Base-by-base conservation (phyloP, 1,140 invertebrate genomes). In the Diorhabda carinulata region DNA sequence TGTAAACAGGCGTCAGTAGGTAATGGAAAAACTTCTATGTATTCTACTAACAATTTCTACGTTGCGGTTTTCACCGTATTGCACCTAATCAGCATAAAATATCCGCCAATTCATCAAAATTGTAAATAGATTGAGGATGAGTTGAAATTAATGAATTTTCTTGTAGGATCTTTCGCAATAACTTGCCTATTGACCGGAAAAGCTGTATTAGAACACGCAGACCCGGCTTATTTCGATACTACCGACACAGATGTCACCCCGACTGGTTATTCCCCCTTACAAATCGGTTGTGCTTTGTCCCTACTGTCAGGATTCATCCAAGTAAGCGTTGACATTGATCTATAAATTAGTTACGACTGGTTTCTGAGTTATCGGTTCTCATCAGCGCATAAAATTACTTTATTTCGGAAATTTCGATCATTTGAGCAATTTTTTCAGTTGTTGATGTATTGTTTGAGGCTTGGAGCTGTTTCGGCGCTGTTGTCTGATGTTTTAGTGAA, bases 401-500 rank as follows among this genome's bases (percentile, higher is more conserved):
- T 25, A 25, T 25, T 1, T 25, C 25, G 25, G 25, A 25, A 25
- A 25, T 25, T 25, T 25, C 25, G 25, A 25, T 25, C 25, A 25
- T 25, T 25, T 1, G 25, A 25, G 25, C 25, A 25, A 25, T 25
- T 25, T 25, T 25, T 82, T 57, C 80, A 96, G 92, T 77, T 95
- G 3, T 70, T 86, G 5, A 93, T 97, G 91, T 93, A 91, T 73
- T 77, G 92, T 57, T 84, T 96, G 9, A 85, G 91, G 42, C 82
- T 98, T 64, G 96, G 96, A 4, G 89, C 91, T 43, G 85, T 97
- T 66, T 91, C 92, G 8, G 88, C 92, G 0, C 85, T 97, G 47
- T 84, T 98, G 6, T 95, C 93, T 2, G 94, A 97, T 77, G 91
- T 93, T 1, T 85, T 98, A 70, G 91, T 98, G 1, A 94, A 90